These are phyloP conservation scores for Campaea margaritaria DNA, from an alignment of 2,888 invertebrate genomes.

Conservation along the genomic window DNA sequence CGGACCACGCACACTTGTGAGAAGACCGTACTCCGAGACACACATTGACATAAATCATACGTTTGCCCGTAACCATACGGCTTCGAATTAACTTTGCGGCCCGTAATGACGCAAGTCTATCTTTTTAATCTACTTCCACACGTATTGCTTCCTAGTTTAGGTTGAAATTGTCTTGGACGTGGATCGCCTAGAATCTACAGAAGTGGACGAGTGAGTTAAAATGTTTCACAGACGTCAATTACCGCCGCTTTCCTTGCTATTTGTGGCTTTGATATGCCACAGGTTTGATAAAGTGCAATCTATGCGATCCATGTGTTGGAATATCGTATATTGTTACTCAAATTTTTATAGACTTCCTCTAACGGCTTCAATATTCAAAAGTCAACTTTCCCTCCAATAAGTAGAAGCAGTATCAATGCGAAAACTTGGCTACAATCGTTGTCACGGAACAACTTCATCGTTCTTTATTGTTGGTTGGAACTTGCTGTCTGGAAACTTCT, in stretches of 20 bases:
- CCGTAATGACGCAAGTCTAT: slow-evolving; percentile 73
- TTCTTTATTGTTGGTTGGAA: slow-evolving; percentile 47
- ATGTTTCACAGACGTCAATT: slow-evolving; percentile 79
- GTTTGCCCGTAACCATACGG: slow-evolving; percentile 77
- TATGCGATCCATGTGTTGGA: not conserved
- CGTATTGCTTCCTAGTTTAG: slow-evolving; percentile 29
- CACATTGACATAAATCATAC: slow-evolving; percentile 75
- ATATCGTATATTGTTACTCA: not conserved
- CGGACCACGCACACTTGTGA: slow-evolving; percentile 54
- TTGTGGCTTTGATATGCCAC: slow-evolving; percentile 49
- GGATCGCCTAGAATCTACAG: slow-evolving; percentile 46
- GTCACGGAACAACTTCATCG: slow-evolving; percentile 43
- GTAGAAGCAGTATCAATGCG: slow-evolving; percentile 29
- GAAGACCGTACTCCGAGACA: slow-evolving; percentile 47
- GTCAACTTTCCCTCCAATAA: slow-evolving; percentile 18
- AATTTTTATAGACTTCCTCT: slow-evolving; percentile 24
- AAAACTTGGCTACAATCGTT: slow-evolving; percentile 40
- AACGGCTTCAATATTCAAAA: slow-evolving; percentile 26
- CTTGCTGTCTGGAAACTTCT: slow-evolving; percentile 65
- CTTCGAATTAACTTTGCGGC: slow-evolving; percentile 74
- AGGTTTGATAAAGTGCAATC: slow-evolving; percentile 36
- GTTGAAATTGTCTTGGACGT: slow-evolving; percentile 37
- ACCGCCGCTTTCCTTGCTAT: slow-evolving; percentile 69
- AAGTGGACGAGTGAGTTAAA: slow-evolving; percentile 71
- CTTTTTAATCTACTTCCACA: slow-evolving; percentile 42